Evolutionary conservation across 2,113 vertebrate genomes (phyloP), one percentile per base, ranked within the genome.

Genomic region (Oncorhynchus kisutch): DNA sequence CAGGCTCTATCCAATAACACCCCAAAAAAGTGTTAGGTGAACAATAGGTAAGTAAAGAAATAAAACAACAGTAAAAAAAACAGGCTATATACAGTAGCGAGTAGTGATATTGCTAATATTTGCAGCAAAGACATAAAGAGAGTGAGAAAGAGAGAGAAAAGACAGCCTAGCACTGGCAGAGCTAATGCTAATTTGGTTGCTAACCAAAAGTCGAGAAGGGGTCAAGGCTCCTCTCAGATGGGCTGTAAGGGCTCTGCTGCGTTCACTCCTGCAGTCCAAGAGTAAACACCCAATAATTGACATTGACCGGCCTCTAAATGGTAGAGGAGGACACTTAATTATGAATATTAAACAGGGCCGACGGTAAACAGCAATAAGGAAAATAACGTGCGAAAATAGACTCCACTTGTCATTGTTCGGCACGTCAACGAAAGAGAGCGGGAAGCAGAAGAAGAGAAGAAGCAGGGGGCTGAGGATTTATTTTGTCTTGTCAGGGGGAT

Each of bases 401-500:
- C 24, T 69, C 3, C 5, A 34, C 29, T 69, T 7, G 67, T 69
- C 16, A 69, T 69, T 69, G 67, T 69, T n/a, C 4, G 45, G 29
- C 29, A 45, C 13, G 12, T 24, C 34, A 1, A 51, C 12, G 71
- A 72, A 25, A 72, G 59, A 81, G 66, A 39, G 72, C 75, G 16
- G 39, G 29, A 71, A 48, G 39, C 29, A 71, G 57, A 45, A 71
- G 57, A 75, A 77, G 72, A 48, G 34, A 34, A 7, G 25, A n/a
- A 70, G 31, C 31, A 34, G 31, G 34, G 14, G 14, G n/a, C 6
- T 59, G 59, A 68, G 74, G 73, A 78, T 78, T 82, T 77, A 70
- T 74, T 22, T 67, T 29, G 49, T 73, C 49, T 48, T 51, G 49
- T 51, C 49, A 14, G 13, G 3, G 49, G 82, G 84, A 88, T 83